Evolutionary conservation across 2,113 vertebrate species (phyloP), one percentile per base, ranked within the genome.

Genomic region (Channa maculata): DNA sequence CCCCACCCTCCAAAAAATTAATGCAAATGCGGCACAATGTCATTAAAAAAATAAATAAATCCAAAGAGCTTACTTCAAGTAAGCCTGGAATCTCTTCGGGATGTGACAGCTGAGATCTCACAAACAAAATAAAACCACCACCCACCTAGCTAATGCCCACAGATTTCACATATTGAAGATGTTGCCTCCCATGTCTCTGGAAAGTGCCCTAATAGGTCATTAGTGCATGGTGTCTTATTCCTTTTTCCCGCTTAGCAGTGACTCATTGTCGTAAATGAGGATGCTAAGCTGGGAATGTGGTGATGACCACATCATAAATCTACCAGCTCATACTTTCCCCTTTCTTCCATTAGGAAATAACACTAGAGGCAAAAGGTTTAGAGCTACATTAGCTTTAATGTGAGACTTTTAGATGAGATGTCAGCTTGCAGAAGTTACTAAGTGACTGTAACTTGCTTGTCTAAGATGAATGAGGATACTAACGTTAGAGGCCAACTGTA

Each of bases 201-300:
- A 41, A 62, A 48, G 55, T 60, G 45, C 44, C 67, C 63, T 3
- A 68, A 71, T 37, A 50, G 52, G 53, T 71, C 72, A 80, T 76
- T 71, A 70, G 46, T 58, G 53, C 33, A 4, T 43, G 14, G 67
- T 71, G 50, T 75, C 67, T 71, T 72, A 57, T 61, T 83, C 59
- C 37, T 34, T 46, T 79, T 75, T 65, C 67, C 84, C 59, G 38
- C 64, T 80, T 44, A 53, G 53, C 5, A 41, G 50, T 86, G 85
- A 89, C 73, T 88, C 88, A 82, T 55, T 71, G 72, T 76, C 33
- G 8, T 66, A 34, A 61, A 54, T 62, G 43, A 50, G 36, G 64
- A 44, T 53, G 33, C 62, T n/a, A 44, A 89, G 67, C 77, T 49
- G 71, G 76, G 71, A 85, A 89, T 82, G 75, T 71, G 46, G 52